A percentile compares a stretch with the other conserved stretches of the same genome.
Evolutionary conservation across 2,888 invertebrate species (phyloP).

Genomic region (Corythucha ciliata): DNA sequence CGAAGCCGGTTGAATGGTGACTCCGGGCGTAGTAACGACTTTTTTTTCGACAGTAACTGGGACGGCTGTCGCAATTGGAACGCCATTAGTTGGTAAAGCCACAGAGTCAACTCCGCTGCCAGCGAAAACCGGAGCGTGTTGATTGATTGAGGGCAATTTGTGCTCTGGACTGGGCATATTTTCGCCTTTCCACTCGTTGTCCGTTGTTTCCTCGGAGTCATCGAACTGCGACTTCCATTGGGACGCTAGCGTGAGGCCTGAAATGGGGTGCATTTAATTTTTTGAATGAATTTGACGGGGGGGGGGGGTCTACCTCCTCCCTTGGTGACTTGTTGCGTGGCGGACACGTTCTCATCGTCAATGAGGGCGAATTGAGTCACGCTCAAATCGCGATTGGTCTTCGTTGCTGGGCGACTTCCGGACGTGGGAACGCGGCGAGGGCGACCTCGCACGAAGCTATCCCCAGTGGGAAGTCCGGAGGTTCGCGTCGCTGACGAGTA

Average conservation of each 20-base stretch:
- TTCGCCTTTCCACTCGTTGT: conserved; percentile 89
- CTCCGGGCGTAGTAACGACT: too few relatives aligned
- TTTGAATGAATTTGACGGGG: background rate
- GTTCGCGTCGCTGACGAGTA: conserved; percentile 37
- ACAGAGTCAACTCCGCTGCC: too few relatives aligned
- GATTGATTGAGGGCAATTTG: conserved; percentile 27
- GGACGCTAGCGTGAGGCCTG: conserved; percentile 63
- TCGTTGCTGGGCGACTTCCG: conserved; percentile 24
- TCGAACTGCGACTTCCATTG: conserved; percentile 95
- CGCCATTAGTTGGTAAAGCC: too few relatives aligned
- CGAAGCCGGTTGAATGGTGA: conserved; percentile 24
- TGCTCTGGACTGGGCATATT: conserved; percentile 53
- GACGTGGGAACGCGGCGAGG: conserved; percentile 28
- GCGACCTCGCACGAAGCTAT: conserved; percentile 25
- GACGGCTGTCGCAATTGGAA: too few relatives aligned
- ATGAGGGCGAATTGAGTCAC: conserved; percentile 84
- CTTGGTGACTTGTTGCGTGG: conserved; percentile 77
- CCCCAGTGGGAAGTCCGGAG: conserved; percentile 23
- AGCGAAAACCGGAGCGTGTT: too few relatives aligned
- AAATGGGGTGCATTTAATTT: conserved; percentile 5
- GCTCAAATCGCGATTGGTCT: conserved; percentile 58
- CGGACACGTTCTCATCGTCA: conserved; percentile 86
- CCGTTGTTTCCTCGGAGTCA: conserved; percentile 88
- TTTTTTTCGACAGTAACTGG: too few relatives aligned
- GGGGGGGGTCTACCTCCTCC: conserved; percentile 55